Evolutionary conservation across 1,140 invertebrate species (phyloP), one percentile per base, ranked within the genome.

Genomic region (Sesamia nonagrioides): DNA sequence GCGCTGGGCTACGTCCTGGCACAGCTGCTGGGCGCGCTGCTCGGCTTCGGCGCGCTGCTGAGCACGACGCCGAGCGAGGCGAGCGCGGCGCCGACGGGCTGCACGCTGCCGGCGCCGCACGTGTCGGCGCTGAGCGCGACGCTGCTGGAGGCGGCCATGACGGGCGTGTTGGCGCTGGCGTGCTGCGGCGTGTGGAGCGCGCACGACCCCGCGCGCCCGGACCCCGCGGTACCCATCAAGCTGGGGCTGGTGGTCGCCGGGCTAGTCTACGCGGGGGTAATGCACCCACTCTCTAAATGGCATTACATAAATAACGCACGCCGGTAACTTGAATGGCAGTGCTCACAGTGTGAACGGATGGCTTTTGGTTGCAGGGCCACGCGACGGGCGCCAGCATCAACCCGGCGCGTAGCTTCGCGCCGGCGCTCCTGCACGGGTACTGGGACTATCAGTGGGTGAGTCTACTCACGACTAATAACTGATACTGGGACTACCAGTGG

Each of bases 301-400:
- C 42, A 13, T 15, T 27, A 27, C 27, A 27, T 27, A n/a, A n/a
- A n/a, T n/a, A n/a, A n/a, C n/a, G n/a, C n/a, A n/a, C n/a, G n/a
- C n/a, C n/a, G n/a, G n/a, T n/a, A n/a, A n/a, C n/a, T n/a, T n/a
- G n/a, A n/a, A n/a, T n/a, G n/a, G n/a, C n/a, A n/a, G n/a, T n/a
- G 27, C 27, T 27, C 27, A 27, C 27, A 1, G 27, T 1, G 27
- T 27, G 27, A 27, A 1, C 27, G 27, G 27, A 3, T 3, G 27
- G 27, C 27, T 0, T 40, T 8, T 45, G 42, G 40, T 37, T 18
- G 37, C 94, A 97, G 97, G 96, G 98, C 40, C 95, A 96, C 33
- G 96, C 97, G 79, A 98, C 98, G 13, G 98, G 98, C 0, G 97
- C 97, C 66, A 97, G 97, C 86, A 97, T 99, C 96, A 99, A 99